Evolutionary conservation across 2,888 invertebrate species (phyloP), one percentile per base, ranked within the genome.

Genomic region (Anagyrus pseudococci): DNA sequence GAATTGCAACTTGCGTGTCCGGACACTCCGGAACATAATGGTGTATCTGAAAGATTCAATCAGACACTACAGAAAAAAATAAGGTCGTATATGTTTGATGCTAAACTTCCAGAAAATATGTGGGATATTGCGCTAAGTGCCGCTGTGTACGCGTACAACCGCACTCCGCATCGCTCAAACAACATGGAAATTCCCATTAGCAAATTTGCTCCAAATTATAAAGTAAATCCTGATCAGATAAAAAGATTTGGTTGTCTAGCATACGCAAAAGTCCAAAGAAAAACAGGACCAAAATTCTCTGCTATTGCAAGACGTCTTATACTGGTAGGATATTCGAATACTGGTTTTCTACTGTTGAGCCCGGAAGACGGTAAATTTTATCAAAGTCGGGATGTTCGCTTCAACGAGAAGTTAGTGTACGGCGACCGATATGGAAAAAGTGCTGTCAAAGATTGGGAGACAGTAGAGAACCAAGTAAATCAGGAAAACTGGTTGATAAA

Each of bases 371-470:
- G 64, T 4, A 68, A 69, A 66, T 64, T 65, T 17, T 66, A 64
- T 46, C 23, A 47, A 44, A 57, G 57, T 13, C 37, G 48, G 15
- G 48, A 49, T 23, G 47, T 56, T 2, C n/a, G 25, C 41, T 71
- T 70, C 41, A 62, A 67, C 43, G 68, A 71, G 58, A 71, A 68
- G 64, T 22, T 70, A 20, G 66, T 67, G 20, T 72, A 69, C 54
- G 68, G 67, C 40, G 66, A 71, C 29, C 57, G 58, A 7, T 69
- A 48, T 33, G 41, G 26, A 4, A 58, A 43, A 49, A 23, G 43
- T 17, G 29, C n/a, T n/a, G 43, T 50, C 19, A 48, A 50, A 29
- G 15, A 50, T 26, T 29, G 50, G 50, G 0, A 2, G 15, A 48
- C 19, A 23, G 23, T 25, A 7, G n/a, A 37, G 20, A 19, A 33